Evolutionary conservation across 2,888 invertebrate genomes (phyloP).

Genomic region (Tetranychus truncatus): DNA sequence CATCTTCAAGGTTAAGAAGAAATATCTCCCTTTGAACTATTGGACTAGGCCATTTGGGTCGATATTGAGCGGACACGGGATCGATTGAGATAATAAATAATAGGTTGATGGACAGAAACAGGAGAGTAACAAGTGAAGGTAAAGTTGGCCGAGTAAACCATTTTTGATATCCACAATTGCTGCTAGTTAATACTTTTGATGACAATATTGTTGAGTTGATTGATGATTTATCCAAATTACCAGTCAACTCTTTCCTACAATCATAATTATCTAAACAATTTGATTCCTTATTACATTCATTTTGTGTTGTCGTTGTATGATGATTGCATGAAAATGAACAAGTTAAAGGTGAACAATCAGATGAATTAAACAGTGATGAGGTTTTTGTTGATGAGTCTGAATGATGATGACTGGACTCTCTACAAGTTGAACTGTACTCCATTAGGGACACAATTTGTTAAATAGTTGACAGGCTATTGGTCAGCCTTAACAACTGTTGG

Average conservation of each 20-base stretch:
- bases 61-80: constrained; percentile 24
- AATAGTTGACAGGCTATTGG: not conserved
- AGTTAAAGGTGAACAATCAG: not conserved
- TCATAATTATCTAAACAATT: no score
- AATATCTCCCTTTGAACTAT: constrained; percentile 54
- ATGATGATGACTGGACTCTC: not conserved
- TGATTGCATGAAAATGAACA: not conserved
- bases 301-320: no score
- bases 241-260: no score
- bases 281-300: no score
- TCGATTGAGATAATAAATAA: not conserved
- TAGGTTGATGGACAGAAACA: not conserved
- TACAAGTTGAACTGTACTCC: not conserved
- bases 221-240: no score
- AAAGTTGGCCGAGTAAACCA: not conserved
- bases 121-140: not conserved
- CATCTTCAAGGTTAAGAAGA: constrained; percentile 89
- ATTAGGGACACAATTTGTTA: not conserved
- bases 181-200: no score
- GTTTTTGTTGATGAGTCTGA: not conserved
- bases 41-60: constrained; percentile 24
- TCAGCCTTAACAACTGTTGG: not conserved
- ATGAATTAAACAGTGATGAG: not conserved
- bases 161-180: no score
- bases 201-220: no score